phyloP scores from a whole-genome alignment of 2,888 invertebrate species.

The Drosophila helvetica region DNA sequence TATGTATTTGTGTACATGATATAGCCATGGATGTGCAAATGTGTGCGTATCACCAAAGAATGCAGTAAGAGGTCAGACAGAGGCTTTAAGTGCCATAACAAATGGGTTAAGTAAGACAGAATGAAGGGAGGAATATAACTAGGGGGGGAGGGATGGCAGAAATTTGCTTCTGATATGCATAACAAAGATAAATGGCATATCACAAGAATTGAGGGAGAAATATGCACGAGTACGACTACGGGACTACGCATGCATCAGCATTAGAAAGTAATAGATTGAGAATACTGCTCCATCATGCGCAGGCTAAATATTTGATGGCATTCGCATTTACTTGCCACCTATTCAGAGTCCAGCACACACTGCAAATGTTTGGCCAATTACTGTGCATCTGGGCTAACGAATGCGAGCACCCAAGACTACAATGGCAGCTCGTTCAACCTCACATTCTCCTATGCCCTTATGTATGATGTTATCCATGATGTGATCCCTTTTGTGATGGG shows the following conservation, averaged over 20 bases:
- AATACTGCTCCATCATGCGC: slow-evolving; percentile 9
- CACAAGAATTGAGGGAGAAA: slow-evolving; percentile 41
- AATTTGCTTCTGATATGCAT: slow-evolving; percentile 35
- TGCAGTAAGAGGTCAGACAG: slow-evolving; percentile 45
- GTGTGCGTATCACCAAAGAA: slow-evolving; percentile 15
- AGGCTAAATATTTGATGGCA: slow-evolving; percentile 24
- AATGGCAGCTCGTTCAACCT: neutral
- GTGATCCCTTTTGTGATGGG: too few relatives aligned
- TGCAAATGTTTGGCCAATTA: slow-evolving; percentile 25
- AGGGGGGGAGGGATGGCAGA: neutral
- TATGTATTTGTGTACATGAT: neutral
- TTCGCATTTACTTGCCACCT: neutral
- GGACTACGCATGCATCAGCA: slow-evolving; percentile 11
- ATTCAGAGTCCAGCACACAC: slow-evolving; percentile 12
- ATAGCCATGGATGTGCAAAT: slow-evolving; percentile 2
- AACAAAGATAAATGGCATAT: slow-evolving; percentile 52
- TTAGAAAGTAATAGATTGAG: slow-evolving; percentile 40
- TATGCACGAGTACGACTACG: neutral
- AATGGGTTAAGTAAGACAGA: slow-evolving; percentile 44
- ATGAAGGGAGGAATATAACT: slow-evolving; percentile 1
- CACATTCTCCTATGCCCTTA: too few relatives aligned
- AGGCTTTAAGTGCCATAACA: slow-evolving; percentile 49
- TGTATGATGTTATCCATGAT: too few relatives aligned
- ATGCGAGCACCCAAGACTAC: neutral
- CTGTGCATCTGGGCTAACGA: neutral